Conservation (phyloP, 2,797 vertebrate genomes). For the Phoeniculus purpureus region DNA sequence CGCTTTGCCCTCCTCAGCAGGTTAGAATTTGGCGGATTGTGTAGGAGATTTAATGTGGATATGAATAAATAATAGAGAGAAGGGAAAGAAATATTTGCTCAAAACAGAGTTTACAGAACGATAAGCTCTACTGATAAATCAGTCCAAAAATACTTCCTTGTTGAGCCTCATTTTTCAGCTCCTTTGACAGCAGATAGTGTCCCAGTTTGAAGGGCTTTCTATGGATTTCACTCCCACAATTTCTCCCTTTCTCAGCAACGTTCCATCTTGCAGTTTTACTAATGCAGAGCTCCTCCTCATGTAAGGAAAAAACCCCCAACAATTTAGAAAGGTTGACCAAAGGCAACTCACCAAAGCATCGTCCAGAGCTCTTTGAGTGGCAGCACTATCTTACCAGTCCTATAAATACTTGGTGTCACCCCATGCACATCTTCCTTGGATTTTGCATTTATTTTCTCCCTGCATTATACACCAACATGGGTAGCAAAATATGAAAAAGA, state of each 20-base stretch:
- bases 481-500: constrained; percentile 72
- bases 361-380: constrained; percentile 17
- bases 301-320: constrained; percentile 21
- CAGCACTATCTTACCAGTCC: constrained; percentile 17
- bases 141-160: constrained; percentile 53
- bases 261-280: background rate
- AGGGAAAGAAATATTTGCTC: constrained; percentile 50
- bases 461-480: constrained; percentile 31
- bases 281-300: background rate
- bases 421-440: constrained; percentile 10
- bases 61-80: constrained; percentile 71
- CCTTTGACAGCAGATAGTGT: background rate
- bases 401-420: constrained; percentile 26
- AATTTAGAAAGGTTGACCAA: constrained; percentile 28
- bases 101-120: constrained; percentile 42
- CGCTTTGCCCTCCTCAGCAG: constrained; percentile 53
- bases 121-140: constrained; percentile 41
- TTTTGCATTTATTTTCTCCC: constrained; percentile 58
- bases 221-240: background rate
- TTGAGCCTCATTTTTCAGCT: background rate
- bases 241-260: background rate
- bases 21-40: constrained; percentile 52
- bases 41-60: constrained; percentile 50
- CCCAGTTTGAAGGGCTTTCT: background rate
- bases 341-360: background rate